Conservation (phyloP, 2,888 invertebrate species). For the Trichogramma evanescens region DNA sequence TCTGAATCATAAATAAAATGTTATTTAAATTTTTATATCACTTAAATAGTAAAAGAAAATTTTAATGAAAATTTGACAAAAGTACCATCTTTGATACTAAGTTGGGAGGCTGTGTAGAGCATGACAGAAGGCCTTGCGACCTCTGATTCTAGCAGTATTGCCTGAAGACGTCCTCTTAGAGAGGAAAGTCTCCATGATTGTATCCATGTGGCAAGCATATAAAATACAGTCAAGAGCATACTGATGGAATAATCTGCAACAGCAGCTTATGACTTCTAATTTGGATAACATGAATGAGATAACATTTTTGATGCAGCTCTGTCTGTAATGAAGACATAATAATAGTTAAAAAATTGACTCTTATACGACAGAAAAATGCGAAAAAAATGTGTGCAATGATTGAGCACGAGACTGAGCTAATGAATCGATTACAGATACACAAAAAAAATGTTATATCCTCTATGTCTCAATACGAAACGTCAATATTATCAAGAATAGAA, state of each 20-base stretch:
- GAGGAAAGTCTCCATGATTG: conserved; percentile 73
- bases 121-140: conserved; percentile 33
- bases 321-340: conserved; percentile 23
- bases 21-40: background rate
- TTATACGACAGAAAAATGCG: too few species aligned
- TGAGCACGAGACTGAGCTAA: too few species aligned
- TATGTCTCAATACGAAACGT: too few species aligned
- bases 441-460: too few species aligned
- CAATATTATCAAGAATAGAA: too few species aligned
- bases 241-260: background rate
- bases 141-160: conserved; percentile 30
- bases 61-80: background rate
- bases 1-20: conserved; percentile 18
- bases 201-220: conserved; percentile 75
- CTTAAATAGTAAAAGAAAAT: background rate
- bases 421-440: too few species aligned
- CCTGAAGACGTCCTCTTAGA: conserved; percentile 60
- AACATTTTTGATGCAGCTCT: conserved; percentile 17
- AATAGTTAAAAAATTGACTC: too few species aligned
- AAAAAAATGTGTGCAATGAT: too few species aligned
- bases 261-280: conserved; percentile 3
- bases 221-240: conserved; percentile 75
- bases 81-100: conserved; percentile 34
- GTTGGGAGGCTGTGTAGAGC: conserved; percentile 33
- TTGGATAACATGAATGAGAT: background rate